Evolutionary conservation across 2,888 invertebrate species (phyloP).

Genomic region (Charanyca ferruginea): DNA sequence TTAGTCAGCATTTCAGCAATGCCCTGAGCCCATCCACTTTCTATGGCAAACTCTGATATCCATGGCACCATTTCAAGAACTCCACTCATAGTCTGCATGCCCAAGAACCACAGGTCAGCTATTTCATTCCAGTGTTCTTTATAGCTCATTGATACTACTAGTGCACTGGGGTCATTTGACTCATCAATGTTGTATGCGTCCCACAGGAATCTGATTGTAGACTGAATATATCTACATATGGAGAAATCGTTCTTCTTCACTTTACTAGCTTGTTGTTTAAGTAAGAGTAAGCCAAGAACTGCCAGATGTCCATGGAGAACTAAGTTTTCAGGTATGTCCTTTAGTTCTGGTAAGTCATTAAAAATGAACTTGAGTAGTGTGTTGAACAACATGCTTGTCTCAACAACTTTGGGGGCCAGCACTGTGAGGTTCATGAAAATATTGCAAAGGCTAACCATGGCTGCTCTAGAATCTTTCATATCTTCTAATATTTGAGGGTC

Average conservation of each 20-base stretch:
- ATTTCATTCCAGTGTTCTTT: constrained; percentile 97
- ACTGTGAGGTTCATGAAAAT: constrained; percentile 98
- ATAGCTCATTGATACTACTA: constrained; percentile 96
- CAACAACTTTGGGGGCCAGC: constrained; percentile 95
- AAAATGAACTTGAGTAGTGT: constrained; percentile 96
- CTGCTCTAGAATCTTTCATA: constrained; percentile 96
- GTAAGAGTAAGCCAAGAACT: constrained; percentile 94
- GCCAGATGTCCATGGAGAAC: constrained; percentile 96
- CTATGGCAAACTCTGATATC: constrained; percentile 97
- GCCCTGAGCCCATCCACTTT: constrained; percentile 98
- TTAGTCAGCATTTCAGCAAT: constrained; percentile 95
- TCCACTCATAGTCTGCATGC: constrained; percentile 97
- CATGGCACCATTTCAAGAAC: constrained; percentile 96
- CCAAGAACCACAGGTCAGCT: constrained; percentile 97
- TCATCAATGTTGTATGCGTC: constrained; percentile 98
- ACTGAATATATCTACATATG: constrained; percentile 96
- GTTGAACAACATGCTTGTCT: constrained; percentile 94
- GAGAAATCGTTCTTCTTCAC: constrained; percentile 97
- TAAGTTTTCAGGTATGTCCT: constrained; percentile 95
- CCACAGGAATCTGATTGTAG: constrained; percentile 97
- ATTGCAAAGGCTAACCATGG: constrained; percentile 97
- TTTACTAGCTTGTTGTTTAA: constrained; percentile 96
- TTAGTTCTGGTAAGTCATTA: constrained; percentile 95
- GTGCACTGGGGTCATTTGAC: constrained; percentile 95
- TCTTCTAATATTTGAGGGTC: constrained; percentile 94